Base-by-base conservation (phyloP, 2,888 invertebrate genomes). In the Harmothoe impar region DNA sequence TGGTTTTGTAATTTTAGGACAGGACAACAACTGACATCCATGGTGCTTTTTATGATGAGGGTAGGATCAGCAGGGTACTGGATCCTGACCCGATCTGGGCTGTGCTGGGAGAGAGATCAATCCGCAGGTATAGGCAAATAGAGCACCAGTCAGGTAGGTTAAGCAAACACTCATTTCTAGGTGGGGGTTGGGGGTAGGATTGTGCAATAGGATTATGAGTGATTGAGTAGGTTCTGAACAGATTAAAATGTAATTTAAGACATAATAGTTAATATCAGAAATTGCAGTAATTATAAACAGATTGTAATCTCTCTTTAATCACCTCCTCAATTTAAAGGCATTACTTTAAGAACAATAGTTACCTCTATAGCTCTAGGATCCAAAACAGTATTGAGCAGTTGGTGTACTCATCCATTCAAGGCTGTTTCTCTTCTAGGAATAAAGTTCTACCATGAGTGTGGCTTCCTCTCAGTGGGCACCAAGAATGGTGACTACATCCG, bases 11-110 rank as follows among this genome's bases (percentile, higher is more conserved):
- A 7, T n/a, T 62, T 5, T n/a, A 84, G 84, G 84, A 84, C 43
- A 33, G 43, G 33, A 35, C 23, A 17, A 84, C 43, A 17, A 84
- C 51, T n/a, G 51, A 35, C 51, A 84, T 84, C 29, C 84, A 84
- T 25, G 93, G 93, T 15, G 93, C 93, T n/a, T 93, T 93, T 89
- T 94, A 94, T 56, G 94, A 94, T 88, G 93, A 94, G 62, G 94
- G 93, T 5, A 91, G 94, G n/a, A 93, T 94, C 51, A 93, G 93
- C 1, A 89, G 93, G 25, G 90, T 91, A 52, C 72, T 90, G 3
- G 93, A 93, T 52, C 88, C 91, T 12, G 77, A 90, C 33, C 84
- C 56, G 25, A 92, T 93, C 12, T 94, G 93, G 93, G 92, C 93
- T 0, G 43, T 90, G 35, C 88, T 94, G 35, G 93, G 93, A 12